phyloP scores from a whole-genome alignment of 2,888 invertebrate genomes.

The Drosophila mayaguana region DNA sequence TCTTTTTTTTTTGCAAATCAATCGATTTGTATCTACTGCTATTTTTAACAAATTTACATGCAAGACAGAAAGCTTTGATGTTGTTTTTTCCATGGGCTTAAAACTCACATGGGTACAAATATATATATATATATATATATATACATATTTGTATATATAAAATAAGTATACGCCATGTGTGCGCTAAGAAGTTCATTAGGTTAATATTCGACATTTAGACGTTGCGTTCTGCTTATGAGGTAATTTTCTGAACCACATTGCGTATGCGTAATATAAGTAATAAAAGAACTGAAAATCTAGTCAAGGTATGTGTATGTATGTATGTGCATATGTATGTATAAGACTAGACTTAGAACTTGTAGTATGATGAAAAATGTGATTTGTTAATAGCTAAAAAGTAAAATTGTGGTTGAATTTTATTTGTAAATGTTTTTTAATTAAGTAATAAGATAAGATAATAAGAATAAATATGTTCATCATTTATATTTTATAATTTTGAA shows the following conservation, averaged over 20 bases:
- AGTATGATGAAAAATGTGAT: neutral
- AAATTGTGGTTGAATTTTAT: neutral
- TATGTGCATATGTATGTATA: neutral
- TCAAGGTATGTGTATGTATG: neutral
- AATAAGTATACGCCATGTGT: constrained; percentile 10
- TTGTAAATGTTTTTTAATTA: neutral
- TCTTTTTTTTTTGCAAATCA: constrained; percentile 13
- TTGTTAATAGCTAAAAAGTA: neutral
- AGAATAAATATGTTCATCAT: too few species aligned
- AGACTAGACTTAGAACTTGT: too few species aligned
- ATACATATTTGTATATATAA: neutral
- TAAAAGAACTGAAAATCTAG: constrained; percentile 12
- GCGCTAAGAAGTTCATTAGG: constrained; percentile 3
- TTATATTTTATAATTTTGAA: too few species aligned
- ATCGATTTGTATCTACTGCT: constrained; percentile 26
- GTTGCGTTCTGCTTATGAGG: neutral
- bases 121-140: neutral
- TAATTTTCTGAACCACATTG: constrained; percentile 20
- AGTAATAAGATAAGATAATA: too few species aligned
- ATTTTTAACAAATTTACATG: constrained; percentile 33
- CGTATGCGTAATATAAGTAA: constrained; percentile 32
- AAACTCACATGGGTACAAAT: neutral
- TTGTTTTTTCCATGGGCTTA: constrained; percentile 6
- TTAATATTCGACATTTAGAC: constrained; percentile 2
- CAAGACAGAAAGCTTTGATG: constrained; percentile 37